phyloP scores from a whole-genome alignment of 2,888 invertebrate species.

The Hypena proboscidalis region DNA sequence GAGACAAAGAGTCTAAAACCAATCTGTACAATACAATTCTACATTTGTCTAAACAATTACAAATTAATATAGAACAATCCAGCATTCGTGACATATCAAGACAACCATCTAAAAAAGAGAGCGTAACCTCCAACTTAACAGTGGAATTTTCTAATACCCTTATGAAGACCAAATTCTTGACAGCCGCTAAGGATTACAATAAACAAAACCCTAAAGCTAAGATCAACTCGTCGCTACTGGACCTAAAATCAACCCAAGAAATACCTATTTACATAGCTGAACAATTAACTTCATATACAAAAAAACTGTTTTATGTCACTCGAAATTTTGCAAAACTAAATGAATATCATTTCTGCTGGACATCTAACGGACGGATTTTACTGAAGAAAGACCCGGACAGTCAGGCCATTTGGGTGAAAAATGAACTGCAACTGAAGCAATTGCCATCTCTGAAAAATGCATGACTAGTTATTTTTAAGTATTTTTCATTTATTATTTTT shows the following conservation, averaged over 20 bases:
- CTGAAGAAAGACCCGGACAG: background rate
- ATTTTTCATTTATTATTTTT: no score
- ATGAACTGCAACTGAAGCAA: no score
- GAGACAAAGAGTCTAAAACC: background rate
- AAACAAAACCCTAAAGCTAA: background rate
- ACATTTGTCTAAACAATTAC: background rate
- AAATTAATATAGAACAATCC: background rate
- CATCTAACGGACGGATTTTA: background rate
- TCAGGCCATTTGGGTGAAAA: background rate
- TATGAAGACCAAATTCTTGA: background rate
- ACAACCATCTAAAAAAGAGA: constrained; percentile 1
- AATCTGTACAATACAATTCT: background rate
- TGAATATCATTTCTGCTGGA: background rate
- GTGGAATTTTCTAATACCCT: constrained; percentile 2
- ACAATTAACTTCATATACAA: background rate
- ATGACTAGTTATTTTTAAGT: no score
- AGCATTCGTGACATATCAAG: background rate
- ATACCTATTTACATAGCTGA: constrained; percentile 2
- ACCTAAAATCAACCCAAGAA: background rate
- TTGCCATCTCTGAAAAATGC: no score
- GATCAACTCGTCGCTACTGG: background rate
- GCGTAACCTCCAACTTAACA: background rate
- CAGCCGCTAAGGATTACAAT: background rate
- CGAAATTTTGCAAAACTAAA: background rate
- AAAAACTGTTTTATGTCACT: background rate